Evolutionary conservation across 2,888 invertebrate genomes (phyloP).

Genomic region (Dascillus cervinus): DNA sequence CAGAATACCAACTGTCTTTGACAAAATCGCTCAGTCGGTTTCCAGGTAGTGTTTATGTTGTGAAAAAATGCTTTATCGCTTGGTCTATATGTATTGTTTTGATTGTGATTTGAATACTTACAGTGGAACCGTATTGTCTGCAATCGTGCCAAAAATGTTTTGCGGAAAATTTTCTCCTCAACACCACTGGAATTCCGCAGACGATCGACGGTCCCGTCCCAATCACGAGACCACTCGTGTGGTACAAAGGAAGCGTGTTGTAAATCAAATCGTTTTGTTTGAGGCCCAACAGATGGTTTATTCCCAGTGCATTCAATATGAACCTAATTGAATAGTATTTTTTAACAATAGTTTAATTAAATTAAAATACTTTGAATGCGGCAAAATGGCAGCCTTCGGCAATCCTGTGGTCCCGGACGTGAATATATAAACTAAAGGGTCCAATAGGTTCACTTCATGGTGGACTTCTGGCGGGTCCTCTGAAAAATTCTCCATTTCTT

Average conservation of each 20-base stretch:
- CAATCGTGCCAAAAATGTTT: constrained; percentile 89
- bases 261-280: constrained; percentile 66
- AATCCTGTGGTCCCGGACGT: constrained; percentile 89
- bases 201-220: constrained; percentile 69
- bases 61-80: too few species aligned
- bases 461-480: constrained; percentile 12
- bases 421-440: constrained; percentile 74
- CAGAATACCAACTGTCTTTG: too few species aligned
- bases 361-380: constrained; percentile 57
- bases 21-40: too few species aligned
- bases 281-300: constrained; percentile 59
- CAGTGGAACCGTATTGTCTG: constrained; percentile 76
- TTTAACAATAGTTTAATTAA: background rate
- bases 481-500: too few species aligned
- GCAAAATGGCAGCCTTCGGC: constrained; percentile 88
- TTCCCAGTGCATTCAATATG: constrained; percentile 56
- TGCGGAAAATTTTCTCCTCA: constrained; percentile 82
- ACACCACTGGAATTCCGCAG: constrained; percentile 68
- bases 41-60: too few species aligned
- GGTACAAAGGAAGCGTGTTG: constrained; percentile 83
- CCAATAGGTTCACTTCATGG: constrained; percentile 37
- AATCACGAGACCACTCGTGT: constrained; percentile 80
- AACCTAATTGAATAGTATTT: constrained; percentile 41
- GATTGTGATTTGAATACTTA: constrained; percentile 41
- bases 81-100: too few species aligned